A percentile compares a stretch with the other conserved stretches of the same genome.
Evolutionary conservation across 2,113 vertebrate species (phyloP).

Genomic region (Saccopteryx bilineata): DNA sequence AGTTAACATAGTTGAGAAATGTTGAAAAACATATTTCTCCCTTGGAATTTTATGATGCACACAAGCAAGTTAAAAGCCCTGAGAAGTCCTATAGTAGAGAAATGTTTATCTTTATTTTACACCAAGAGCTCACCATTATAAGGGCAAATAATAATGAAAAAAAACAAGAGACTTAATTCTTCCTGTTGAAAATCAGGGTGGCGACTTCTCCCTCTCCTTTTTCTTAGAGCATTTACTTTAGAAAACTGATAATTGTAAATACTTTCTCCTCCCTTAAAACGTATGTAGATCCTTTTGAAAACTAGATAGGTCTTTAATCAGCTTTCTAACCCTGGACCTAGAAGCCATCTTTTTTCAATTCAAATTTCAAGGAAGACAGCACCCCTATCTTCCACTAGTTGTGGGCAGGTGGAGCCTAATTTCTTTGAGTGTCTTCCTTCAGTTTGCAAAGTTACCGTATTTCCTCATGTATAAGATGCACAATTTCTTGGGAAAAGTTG

Average conservation of each 20-base stretch:
- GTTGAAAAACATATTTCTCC: background rate
- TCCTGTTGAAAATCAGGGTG: background rate
- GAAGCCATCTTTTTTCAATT: background rate
- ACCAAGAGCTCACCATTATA: background rate
- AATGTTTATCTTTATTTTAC: background rate
- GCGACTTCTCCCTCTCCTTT: background rate
- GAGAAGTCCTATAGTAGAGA: background rate
- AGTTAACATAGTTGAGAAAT: conserved; percentile 22
- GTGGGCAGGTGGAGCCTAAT: background rate
- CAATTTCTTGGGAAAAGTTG: no score
- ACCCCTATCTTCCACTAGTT: background rate
- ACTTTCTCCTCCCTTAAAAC: background rate
- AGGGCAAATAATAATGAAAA: background rate
- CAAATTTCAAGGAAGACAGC: background rate
- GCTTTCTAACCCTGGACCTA: background rate
- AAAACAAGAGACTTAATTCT: background rate
- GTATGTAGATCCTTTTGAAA: background rate
- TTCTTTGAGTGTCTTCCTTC: background rate
- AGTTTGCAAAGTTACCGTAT: background rate
- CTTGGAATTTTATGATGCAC: background rate
- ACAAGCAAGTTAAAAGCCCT: background rate
- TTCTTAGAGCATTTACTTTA: background rate
- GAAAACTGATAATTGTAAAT: background rate
- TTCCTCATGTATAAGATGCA: no score
- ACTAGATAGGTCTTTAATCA: background rate